Evolutionary conservation across 1,140 invertebrate genomes (phyloP).

Genomic region (Temnothorax longispinosus): DNA sequence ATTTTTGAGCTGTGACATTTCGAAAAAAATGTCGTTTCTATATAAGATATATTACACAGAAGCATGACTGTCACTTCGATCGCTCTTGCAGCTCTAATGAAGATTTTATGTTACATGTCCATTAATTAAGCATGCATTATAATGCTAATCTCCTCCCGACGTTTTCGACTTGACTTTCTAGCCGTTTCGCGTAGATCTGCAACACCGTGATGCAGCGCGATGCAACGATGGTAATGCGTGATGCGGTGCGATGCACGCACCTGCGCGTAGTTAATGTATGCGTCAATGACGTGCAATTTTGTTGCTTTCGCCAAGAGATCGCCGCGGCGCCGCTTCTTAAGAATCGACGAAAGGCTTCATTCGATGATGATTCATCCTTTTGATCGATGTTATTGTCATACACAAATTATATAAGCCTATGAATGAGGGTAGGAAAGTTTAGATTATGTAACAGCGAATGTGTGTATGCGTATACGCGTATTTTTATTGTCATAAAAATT

Average conservation of each 20-base stretch:
- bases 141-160: constrained; percentile 57
- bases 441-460: neutral
- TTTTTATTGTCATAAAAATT: neutral
- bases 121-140: constrained; percentile 61
- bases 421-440: neutral
- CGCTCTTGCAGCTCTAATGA: constrained; percentile 50
- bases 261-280: constrained; percentile 63
- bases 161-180: constrained; percentile 51
- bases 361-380: constrained; percentile 35
- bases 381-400: constrained; percentile 56
- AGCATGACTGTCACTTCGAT: constrained; percentile 18
- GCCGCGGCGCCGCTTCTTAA: constrained; percentile 61
- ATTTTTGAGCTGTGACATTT: neutral
- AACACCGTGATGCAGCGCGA: neutral
- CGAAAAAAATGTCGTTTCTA: neutral
- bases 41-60: neutral
- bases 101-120: constrained; percentile 62
- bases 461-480: neutral
- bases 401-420: neutral
- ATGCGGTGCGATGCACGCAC: constrained; percentile 40
- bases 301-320: constrained; percentile 69
- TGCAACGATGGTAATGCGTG: constrained; percentile 49
- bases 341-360: constrained; percentile 38
- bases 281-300: constrained; percentile 70
- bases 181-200: neutral